phyloP scores from a whole-genome alignment of 2,113 vertebrate species.

The Rhea americana region DNA sequence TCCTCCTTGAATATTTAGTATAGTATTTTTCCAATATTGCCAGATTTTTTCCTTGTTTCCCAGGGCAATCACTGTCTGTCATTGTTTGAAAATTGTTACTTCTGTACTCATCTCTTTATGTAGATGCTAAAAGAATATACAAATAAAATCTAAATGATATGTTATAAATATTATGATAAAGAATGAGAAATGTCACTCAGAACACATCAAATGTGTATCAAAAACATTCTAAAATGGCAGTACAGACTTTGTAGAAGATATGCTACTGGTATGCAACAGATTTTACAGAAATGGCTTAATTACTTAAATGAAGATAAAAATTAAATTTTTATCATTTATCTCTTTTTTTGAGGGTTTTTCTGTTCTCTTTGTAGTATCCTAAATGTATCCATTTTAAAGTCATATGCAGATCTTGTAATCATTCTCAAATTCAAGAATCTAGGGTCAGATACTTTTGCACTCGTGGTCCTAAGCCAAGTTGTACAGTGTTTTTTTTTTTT shows the following conservation, averaged over 20 bases:
- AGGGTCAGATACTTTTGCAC: neutral
- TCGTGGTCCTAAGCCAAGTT: neutral
- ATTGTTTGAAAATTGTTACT: neutral
- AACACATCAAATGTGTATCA: neutral
- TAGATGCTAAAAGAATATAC: neutral
- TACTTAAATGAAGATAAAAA: neutral
- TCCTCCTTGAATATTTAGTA: neutral
- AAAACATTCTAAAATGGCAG: neutral
- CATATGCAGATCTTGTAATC: neutral
- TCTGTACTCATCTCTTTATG: neutral
- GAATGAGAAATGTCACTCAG: neutral
- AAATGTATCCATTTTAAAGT: neutral
- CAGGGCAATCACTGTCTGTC: neutral
- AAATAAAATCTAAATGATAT: neutral
- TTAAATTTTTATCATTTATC: neutral
- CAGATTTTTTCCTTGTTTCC: neutral
- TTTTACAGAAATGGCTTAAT: neutral
- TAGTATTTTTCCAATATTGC: neutral
- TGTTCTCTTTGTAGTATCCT: neutral
- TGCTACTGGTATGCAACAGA: neutral
- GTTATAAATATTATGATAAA: neutral
- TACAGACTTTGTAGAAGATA: neutral
- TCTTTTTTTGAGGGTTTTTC: neutral
- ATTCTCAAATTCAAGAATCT: neutral
- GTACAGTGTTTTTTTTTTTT: neutral